These are phyloP conservation scores for Watsonalla cultraria DNA, from an alignment of 2,888 invertebrate genomes.

Conservation along the genomic window DNA sequence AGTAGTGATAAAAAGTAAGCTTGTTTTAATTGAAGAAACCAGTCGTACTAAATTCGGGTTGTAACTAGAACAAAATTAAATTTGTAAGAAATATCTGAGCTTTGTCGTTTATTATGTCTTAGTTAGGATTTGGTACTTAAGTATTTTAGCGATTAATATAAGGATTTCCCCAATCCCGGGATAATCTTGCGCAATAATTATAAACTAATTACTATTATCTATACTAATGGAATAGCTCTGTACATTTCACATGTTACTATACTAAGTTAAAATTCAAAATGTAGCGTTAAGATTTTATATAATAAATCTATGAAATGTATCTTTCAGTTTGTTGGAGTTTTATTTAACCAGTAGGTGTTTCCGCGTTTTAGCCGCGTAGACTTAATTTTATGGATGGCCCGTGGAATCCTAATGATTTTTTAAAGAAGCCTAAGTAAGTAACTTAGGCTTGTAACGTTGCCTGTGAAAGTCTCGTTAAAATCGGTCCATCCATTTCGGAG, in stretches of 20 bases:
- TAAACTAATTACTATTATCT: constrained; percentile 72
- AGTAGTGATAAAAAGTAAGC: background rate
- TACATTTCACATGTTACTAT: constrained; percentile 77
- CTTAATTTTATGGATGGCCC: too few species aligned
- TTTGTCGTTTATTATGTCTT: constrained; percentile 70
- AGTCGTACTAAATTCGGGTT: background rate
- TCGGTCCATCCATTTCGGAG: too few species aligned
- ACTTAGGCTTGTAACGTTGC: too few species aligned
- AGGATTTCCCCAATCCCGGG: constrained; percentile 53
- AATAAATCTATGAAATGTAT: constrained; percentile 78
- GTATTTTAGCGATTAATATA: constrained; percentile 61
- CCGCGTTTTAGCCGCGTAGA: too few species aligned
- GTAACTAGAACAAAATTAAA: constrained; percentile 46
- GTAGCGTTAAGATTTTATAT: constrained; percentile 78
- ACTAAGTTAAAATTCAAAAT: constrained; percentile 70
- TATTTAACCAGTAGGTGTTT: constrained; percentile 23
- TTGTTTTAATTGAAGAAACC: background rate
- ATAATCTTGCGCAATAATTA: constrained; percentile 74
- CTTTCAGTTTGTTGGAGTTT: constrained; percentile 53
- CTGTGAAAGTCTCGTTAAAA: too few species aligned
- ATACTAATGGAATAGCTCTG: constrained; percentile 71
- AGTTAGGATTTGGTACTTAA: constrained; percentile 66
- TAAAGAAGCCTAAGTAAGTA: too few species aligned
- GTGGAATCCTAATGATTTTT: too few species aligned
- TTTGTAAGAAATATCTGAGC: constrained; percentile 75